A percentile compares a stretch with the other conserved stretches of the same genome.
These are phyloP conservation scores for Caprella mutica DNA, from an alignment of 2,888 invertebrate species.

Conservation along the genomic window DNA sequence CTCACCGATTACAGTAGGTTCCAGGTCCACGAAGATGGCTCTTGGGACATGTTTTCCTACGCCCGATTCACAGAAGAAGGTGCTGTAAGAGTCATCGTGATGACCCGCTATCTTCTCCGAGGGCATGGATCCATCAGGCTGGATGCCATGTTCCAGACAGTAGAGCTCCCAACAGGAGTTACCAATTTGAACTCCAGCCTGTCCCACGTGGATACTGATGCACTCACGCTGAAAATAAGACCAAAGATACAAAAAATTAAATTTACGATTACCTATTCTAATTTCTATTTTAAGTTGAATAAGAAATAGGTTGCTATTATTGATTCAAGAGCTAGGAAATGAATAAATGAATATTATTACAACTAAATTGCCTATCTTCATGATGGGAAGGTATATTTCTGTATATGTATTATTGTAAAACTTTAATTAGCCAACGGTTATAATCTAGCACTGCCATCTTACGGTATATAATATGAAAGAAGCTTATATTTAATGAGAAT, in stretches of 20 bases:
- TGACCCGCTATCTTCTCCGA: constrained; percentile 36
- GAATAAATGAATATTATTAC: too few relatives aligned
- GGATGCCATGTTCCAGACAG: constrained; percentile 47
- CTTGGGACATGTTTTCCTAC: constrained; percentile 80
- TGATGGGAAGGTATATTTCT: too few relatives aligned
- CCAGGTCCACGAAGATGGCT: constrained; percentile 74
- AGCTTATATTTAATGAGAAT: too few relatives aligned
- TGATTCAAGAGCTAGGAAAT: too few relatives aligned
- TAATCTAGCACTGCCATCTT: too few relatives aligned
- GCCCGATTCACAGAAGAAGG: constrained; percentile 56
- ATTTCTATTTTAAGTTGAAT: too few relatives aligned
- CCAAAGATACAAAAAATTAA: not conserved
- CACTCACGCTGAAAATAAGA: constrained; percentile 42
- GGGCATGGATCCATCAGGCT: constrained; percentile 42
- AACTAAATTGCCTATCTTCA: too few relatives aligned
- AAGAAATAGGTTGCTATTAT: too few relatives aligned
- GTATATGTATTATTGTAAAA: too few relatives aligned
- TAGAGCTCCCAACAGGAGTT: constrained; percentile 50
- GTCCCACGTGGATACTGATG: constrained; percentile 44
- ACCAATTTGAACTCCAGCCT: constrained; percentile 46
- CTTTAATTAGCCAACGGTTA: too few relatives aligned
- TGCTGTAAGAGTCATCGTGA: constrained; percentile 46
- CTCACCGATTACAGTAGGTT: constrained; percentile 74
- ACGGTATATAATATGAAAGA: too few relatives aligned
- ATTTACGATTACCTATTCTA: too few relatives aligned